Evolutionary conservation across 2,113 vertebrate species (phyloP).

Genomic region (Gasterosteus aculeatus): DNA sequence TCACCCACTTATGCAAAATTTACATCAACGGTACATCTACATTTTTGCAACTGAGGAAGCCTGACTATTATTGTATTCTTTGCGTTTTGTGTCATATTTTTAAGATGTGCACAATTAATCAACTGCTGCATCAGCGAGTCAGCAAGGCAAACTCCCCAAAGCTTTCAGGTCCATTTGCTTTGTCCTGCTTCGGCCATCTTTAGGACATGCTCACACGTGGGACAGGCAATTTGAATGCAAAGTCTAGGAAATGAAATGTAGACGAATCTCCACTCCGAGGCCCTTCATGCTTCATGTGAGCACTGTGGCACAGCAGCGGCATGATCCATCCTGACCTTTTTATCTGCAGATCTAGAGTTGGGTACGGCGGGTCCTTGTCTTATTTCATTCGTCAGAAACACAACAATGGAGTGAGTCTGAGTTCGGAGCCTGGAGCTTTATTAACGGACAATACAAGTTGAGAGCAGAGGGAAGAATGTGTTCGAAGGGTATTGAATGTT

Average conservation of each 20-base stretch:
- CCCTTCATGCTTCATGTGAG: neutral
- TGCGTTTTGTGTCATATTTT: neutral
- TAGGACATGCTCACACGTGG: neutral
- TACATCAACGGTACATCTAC: neutral
- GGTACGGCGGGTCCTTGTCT: conserved; percentile 32
- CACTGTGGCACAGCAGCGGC: conserved; percentile 24
- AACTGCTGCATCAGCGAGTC: neutral
- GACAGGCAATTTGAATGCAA: neutral
- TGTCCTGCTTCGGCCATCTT: neutral
- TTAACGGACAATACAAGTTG: neutral
- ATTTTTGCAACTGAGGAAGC: neutral
- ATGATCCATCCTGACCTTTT: conserved; percentile 15
- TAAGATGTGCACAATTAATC: neutral
- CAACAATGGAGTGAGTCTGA: conserved; percentile 16
- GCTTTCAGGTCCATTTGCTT: neutral
- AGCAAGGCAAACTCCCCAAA: neutral
- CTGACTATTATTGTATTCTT: neutral
- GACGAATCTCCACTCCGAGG: conserved; percentile 20
- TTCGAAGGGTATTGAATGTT: conserved; percentile 7
- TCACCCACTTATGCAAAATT: neutral
- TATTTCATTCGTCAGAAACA: conserved; percentile 34
- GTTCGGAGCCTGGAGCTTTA: conserved; percentile 37
- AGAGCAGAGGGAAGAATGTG: conserved; percentile 9
- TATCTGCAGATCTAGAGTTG: conserved; percentile 45
- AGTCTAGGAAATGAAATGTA: conserved; percentile 41